phyloP scores from a whole-genome alignment of 1,140 invertebrate species.

The Nephila pilipes region DNA sequence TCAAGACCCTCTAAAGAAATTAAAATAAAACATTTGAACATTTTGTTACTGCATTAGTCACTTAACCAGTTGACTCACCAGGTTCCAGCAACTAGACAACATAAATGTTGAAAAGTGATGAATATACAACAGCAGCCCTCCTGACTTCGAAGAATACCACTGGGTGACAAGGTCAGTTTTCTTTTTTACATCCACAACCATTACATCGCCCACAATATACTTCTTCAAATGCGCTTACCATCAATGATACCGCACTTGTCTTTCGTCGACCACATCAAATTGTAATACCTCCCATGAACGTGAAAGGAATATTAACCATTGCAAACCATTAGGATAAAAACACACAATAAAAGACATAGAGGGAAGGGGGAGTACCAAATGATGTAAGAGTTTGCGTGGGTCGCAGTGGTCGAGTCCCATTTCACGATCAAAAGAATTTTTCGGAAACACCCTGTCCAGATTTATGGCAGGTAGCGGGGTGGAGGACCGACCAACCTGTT shows the following conservation, averaged over 20 bases:
- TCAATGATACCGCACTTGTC: conserved; percentile 16
- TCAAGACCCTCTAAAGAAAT: too few relatives aligned
- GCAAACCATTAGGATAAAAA: conserved; percentile 29
- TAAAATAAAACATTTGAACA: too few relatives aligned
- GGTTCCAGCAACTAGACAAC: background rate
- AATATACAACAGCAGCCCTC: background rate
- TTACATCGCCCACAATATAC: conserved; percentile 22
- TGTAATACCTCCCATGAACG: conserved; percentile 38
- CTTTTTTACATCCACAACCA: too few relatives aligned
- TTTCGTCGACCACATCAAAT: conserved; percentile 51
- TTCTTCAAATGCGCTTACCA: background rate
- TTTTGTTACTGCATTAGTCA: background rate
- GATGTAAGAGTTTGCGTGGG: conserved; percentile 57
- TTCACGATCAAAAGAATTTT: conserved; percentile 37
- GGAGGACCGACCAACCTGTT: background rate
- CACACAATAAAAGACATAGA: background rate
- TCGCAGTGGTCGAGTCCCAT: conserved; percentile 54
- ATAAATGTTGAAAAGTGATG: background rate
- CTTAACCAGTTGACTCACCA: background rate
- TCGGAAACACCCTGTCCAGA: conserved; percentile 62
- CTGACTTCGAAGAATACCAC: background rate
- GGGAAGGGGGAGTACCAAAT: background rate
- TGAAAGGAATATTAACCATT: conserved; percentile 1
- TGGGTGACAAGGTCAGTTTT: conserved; percentile 2
- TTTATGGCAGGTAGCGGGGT: conserved; percentile 57